These are phyloP conservation scores for Chirona hameri DNA, from an alignment of 2,888 invertebrate species.

Conservation along the genomic window DNA sequence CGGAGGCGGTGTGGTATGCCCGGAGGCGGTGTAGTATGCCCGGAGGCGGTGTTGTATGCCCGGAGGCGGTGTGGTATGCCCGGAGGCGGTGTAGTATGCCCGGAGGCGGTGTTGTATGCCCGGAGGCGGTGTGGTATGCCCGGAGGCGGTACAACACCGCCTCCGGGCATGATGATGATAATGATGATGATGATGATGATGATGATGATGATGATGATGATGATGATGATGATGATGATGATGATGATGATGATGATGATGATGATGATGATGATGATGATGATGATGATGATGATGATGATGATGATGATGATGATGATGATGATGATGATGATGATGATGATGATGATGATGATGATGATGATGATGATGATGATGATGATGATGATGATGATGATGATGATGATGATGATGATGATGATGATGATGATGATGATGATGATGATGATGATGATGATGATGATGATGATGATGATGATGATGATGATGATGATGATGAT, in stretches of 20 bases:
- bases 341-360: slow-evolving; percentile 22
- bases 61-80: too few species aligned
- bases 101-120: too few species aligned
- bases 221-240: slow-evolving; percentile 22
- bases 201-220: slow-evolving; percentile 1
- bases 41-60: too few species aligned
- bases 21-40: too few species aligned
- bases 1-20: too few species aligned
- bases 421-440: slow-evolving; percentile 22
- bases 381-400: slow-evolving; percentile 22
- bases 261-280: slow-evolving; percentile 22
- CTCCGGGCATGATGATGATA: too few species aligned
- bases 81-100: too few species aligned
- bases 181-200: slow-evolving; percentile 11
- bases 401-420: slow-evolving; percentile 22
- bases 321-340: slow-evolving; percentile 22
- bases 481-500: slow-evolving; percentile 22
- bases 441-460: slow-evolving; percentile 22
- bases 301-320: slow-evolving; percentile 22
- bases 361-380: slow-evolving; percentile 22
- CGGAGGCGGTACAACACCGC: too few species aligned
- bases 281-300: slow-evolving; percentile 22
- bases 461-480: slow-evolving; percentile 22
- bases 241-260: slow-evolving; percentile 22
- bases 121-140: too few species aligned